These are phyloP conservation scores for Oppia nitens DNA, from an alignment of 1,140 invertebrate species.

Conservation along the genomic window DNA sequence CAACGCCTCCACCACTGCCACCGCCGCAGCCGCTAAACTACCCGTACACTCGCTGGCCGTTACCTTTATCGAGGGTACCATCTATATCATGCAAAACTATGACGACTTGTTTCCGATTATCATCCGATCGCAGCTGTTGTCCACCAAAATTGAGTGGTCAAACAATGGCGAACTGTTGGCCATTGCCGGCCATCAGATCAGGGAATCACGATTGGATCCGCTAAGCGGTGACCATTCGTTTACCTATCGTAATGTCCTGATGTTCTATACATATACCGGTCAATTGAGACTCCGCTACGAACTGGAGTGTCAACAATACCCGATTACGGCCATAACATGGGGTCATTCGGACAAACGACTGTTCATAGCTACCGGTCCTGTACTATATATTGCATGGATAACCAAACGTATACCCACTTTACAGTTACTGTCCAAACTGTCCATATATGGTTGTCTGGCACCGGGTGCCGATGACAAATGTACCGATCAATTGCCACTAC, in stretches of 20 bases:
- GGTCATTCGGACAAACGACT: conserved; percentile 88
- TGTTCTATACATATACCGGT: conserved; percentile 44
- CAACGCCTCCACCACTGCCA: conserved; percentile 3
- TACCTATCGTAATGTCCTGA: conserved; percentile 45
- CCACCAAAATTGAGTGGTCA: conserved; percentile 75
- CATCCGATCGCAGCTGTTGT: conserved; percentile 60
- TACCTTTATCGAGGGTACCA: conserved; percentile 66
- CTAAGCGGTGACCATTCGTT: background rate
- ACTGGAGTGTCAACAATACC: conserved; percentile 37
- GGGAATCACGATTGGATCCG: background rate
- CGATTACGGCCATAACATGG: conserved; percentile 85
- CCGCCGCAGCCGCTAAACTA: background rate
- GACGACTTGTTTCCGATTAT: conserved; percentile 77
- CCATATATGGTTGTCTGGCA: conserved; percentile 40
- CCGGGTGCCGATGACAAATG: conserved; percentile 37
- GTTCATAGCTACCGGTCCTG: conserved; percentile 71
- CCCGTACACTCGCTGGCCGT: conserved; percentile 57
- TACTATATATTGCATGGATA: conserved; percentile 75
- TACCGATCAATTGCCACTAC: conserved; percentile 54
- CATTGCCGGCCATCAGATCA: conserved; percentile 49
- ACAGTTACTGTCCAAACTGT: conserved; percentile 64
- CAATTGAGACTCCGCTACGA: background rate
- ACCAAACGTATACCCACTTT: conserved; percentile 54
- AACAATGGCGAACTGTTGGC: conserved; percentile 80
- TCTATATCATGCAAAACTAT: conserved; percentile 71